Conservation (phyloP, 2,797 vertebrate species). For the Onychomys torridus region DNA sequence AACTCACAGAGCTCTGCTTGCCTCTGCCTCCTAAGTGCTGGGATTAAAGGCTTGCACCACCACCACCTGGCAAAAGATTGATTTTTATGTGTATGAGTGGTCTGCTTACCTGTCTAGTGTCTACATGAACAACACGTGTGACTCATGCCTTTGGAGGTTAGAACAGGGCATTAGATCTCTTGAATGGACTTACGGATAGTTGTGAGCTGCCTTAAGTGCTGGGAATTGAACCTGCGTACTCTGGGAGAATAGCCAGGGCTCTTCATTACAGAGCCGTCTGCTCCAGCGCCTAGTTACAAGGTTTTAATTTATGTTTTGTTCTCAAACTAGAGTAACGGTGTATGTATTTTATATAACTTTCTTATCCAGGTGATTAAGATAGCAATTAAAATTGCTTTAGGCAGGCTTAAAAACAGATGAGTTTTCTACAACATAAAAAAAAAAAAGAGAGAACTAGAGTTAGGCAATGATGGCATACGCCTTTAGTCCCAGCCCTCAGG, state of each 20-base stretch:
- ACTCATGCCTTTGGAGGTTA: not conserved
- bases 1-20: too few relatives aligned
- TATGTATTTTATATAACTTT: conserved; percentile 48
- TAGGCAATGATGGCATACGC: too few relatives aligned
- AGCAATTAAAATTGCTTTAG: conserved; percentile 49
- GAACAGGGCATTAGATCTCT: not conserved
- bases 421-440: conserved; percentile 31
- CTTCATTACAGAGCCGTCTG: not conserved
- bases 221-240: not conserved
- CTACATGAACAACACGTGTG: not conserved
- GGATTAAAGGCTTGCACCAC: too few relatives aligned
- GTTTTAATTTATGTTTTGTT: conserved; percentile 56
- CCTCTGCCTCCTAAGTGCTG: too few relatives aligned
- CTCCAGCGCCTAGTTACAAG: not conserved
- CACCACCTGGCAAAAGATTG: not conserved
- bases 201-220: not conserved
- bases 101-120: not conserved
- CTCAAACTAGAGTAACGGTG: not conserved
- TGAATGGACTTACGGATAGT: not conserved
- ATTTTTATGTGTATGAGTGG: not conserved
- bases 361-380: conserved; percentile 38
- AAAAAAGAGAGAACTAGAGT: not conserved
- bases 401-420: conserved; percentile 27
- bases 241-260: not conserved
- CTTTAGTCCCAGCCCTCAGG: too few relatives aligned